Conservation (phyloP, 2,113 vertebrate species). For the Corydoras maculifer region DNA sequence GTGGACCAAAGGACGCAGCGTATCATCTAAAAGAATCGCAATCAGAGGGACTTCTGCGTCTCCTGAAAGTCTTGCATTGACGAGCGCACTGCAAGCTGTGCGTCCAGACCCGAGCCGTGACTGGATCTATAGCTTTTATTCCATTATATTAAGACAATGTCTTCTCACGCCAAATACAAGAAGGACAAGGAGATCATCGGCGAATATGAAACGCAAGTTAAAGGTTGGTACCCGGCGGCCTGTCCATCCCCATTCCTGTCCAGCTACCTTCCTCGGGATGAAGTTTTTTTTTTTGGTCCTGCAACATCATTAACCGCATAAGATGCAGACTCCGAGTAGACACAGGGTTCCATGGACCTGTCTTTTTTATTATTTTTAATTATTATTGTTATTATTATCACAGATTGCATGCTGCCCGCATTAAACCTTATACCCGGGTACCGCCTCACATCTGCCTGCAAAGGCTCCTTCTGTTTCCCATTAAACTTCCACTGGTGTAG, state of each 20-base stretch:
- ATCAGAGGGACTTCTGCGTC: conserved; percentile 24
- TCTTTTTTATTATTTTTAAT: not conserved
- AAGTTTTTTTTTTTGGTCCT: conserved; percentile 8
- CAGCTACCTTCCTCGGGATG: not conserved
- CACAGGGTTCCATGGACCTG: not conserved
- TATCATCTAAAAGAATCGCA: not conserved
- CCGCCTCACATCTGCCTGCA: conserved; percentile 26
- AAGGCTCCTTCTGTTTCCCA: not conserved
- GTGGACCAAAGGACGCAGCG: no score
- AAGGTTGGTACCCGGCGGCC: conserved; percentile 65
- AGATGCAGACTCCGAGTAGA: not conserved
- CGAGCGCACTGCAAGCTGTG: conserved; percentile 31
- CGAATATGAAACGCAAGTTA: conserved; percentile 93
- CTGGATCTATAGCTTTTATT: conserved; percentile 44
- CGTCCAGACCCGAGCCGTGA: conserved; percentile 40
- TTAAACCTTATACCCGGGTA: conserved; percentile 13
- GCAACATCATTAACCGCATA: not conserved
- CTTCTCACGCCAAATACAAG: conserved; percentile 87
- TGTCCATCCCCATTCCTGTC: not conserved
- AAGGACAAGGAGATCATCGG: conserved; percentile 97
- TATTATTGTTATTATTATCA: not conserved
- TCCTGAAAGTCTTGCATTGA: conserved; percentile 16
- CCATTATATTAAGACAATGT: conserved; percentile 68
- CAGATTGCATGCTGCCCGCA: conserved; percentile 19
- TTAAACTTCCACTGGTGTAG: conserved; percentile 2